Conservation (phyloP, 2,888 invertebrate species). For the Actias luna region DNA sequence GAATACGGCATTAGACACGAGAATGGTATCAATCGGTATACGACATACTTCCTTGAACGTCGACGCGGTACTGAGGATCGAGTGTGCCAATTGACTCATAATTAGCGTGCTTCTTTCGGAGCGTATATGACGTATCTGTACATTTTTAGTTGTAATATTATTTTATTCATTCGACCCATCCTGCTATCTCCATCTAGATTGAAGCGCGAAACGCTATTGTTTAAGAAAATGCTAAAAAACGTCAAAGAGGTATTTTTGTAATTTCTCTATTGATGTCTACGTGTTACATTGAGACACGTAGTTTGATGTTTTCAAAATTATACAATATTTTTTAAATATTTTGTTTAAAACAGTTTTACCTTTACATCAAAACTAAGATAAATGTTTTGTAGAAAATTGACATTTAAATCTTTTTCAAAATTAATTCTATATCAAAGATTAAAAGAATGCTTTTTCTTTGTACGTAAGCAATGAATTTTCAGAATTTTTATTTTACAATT, state of each 20-base stretch:
- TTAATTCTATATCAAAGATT: background rate
- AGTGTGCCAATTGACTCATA: too few relatives aligned
- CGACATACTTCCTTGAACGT: too few relatives aligned
- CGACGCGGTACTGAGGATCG: too few relatives aligned
- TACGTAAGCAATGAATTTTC: background rate
- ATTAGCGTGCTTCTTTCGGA: too few relatives aligned
- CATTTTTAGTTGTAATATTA: too few relatives aligned
- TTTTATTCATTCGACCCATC: too few relatives aligned
- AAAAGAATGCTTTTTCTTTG: background rate
- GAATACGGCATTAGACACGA: too few relatives aligned
- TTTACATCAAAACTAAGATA: background rate
- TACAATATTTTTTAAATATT: background rate
- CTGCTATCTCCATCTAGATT: constrained; percentile 5
- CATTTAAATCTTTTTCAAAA: background rate
- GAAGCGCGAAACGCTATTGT: background rate
- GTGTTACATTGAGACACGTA: background rate
- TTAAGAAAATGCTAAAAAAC: background rate
- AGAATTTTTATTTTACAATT: too few relatives aligned
- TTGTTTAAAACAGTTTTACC: background rate
- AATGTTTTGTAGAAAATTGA: background rate
- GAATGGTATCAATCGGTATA: too few relatives aligned
- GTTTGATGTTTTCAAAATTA: background rate
- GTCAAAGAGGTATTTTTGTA: too few relatives aligned
- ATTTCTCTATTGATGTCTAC: background rate
- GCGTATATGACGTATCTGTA: too few relatives aligned